These are phyloP conservation scores for Albula glossodonta DNA, from an alignment of 2,113 vertebrate genomes.

Conservation along the genomic window DNA sequence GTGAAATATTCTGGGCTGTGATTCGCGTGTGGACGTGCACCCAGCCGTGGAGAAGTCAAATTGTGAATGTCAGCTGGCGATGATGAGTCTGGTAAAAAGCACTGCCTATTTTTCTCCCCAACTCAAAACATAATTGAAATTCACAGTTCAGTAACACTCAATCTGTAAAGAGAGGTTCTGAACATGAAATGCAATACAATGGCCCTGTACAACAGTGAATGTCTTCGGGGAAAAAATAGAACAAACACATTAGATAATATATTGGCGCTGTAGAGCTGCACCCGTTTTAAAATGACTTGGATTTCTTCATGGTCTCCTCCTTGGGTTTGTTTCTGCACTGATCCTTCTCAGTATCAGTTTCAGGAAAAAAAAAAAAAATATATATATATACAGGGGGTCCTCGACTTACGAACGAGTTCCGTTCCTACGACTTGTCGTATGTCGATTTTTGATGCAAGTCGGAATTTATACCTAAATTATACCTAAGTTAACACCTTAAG, in stretches of 20 bases:
- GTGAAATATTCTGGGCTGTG: background rate
- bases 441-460: no score
- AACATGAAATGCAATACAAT: background rate
- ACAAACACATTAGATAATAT: background rate
- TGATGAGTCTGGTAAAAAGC: conserved; percentile 3
- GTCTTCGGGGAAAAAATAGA: background rate
- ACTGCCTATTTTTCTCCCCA: background rate
- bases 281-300: background rate
- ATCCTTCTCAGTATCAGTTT: background rate
- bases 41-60: background rate
- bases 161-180: background rate
- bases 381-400: no score
- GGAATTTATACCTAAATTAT: no score
- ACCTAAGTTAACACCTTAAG: no score
- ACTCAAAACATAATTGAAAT: background rate
- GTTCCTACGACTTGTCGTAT: no score
- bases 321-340: background rate
- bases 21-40: background rate
- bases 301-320: no score
- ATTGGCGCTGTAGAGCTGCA: background rate
- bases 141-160: background rate
- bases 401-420: no score
- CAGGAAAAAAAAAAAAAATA: background rate
- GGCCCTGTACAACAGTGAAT: background rate
- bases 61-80: background rate